A percentile compares a stretch with the other conserved stretches of the same genome.
phyloP scores from a whole-genome alignment of 37 sponge, comb jelly and placozoan genomes.

The Amphimedon queenslandica region DNA sequence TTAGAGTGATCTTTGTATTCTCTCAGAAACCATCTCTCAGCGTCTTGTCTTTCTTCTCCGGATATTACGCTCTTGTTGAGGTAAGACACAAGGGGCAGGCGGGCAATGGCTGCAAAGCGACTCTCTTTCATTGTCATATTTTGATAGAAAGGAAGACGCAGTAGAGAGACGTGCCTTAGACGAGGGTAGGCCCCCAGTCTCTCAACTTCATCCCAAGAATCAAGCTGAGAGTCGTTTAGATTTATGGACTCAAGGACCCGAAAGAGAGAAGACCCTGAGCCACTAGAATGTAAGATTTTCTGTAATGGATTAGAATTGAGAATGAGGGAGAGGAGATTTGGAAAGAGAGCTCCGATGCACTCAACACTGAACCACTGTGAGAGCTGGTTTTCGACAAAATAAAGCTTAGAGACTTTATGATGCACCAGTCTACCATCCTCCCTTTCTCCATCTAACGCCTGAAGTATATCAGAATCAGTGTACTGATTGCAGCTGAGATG shows the following conservation, averaged over 20 bases:
- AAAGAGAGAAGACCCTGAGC: neutral
- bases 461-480: slow-evolving; percentile 13
- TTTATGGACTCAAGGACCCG: slow-evolving; percentile 16
- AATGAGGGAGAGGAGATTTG: slow-evolving; percentile 23
- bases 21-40: slow-evolving; percentile 60
- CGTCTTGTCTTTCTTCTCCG: slow-evolving; percentile 40
- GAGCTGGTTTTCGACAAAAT: slow-evolving; percentile 36
- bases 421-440: slow-evolving; percentile 13
- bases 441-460: too few species aligned
- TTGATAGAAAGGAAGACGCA: slow-evolving; percentile 25
- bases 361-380: slow-evolving; percentile 26
- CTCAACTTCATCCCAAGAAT: slow-evolving; percentile 37
- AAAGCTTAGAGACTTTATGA: neutral
- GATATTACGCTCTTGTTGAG: slow-evolving; percentile 54
- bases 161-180: slow-evolving; percentile 31
- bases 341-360: slow-evolving; percentile 41
- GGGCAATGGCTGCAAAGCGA: slow-evolving; percentile 38
- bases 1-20: neutral
- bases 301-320: slow-evolving; percentile 24
- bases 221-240: slow-evolving; percentile 28
- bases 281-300: too few species aligned
- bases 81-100: slow-evolving; percentile 20
- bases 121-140: slow-evolving; percentile 35
- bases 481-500: slow-evolving; percentile 44
- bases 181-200: slow-evolving; percentile 1